Conservation (phyloP, 2,797 vertebrate species). For the Poecilia velifera region DNA sequence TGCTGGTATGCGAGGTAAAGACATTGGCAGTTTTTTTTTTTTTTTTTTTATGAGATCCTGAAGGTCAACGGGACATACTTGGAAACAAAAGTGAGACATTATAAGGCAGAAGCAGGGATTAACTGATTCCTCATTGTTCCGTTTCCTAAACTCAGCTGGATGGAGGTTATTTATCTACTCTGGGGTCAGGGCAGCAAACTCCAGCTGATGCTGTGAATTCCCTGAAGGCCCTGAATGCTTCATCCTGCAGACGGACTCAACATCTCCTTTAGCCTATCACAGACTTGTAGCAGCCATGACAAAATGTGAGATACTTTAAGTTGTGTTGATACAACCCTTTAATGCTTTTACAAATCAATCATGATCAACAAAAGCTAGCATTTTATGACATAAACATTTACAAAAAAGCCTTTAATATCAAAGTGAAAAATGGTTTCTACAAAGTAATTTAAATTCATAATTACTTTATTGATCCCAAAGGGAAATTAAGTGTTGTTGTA, state of each 20-base stretch:
- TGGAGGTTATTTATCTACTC: conserved; percentile 65
- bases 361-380: neutral
- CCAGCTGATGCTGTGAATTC: conserved; percentile 64
- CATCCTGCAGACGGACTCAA: conserved; percentile 47
- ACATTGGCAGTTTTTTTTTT: neutral
- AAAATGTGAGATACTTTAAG: neutral
- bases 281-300: neutral
- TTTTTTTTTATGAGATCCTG: neutral
- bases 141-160: conserved; percentile 17
- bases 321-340: neutral
- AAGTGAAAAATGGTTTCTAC: neutral
- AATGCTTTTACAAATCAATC: too few relatives aligned
- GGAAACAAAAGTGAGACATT: conserved; percentile 22
- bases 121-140: conserved; percentile 44
- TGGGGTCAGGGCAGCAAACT: conserved; percentile 63
- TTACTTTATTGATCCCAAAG: too few relatives aligned
- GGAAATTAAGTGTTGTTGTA: too few relatives aligned
- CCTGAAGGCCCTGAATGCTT: conserved; percentile 40
- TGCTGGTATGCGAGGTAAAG: conserved; percentile 47
- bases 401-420: neutral
- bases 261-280: neutral
- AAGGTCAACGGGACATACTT: conserved; percentile 15
- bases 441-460: neutral
- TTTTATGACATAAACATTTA: neutral
- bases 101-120: conserved; percentile 28